Evolutionary conservation across 2,797 vertebrate species (phyloP).

Genomic region (Smutsia temminckii): DNA sequence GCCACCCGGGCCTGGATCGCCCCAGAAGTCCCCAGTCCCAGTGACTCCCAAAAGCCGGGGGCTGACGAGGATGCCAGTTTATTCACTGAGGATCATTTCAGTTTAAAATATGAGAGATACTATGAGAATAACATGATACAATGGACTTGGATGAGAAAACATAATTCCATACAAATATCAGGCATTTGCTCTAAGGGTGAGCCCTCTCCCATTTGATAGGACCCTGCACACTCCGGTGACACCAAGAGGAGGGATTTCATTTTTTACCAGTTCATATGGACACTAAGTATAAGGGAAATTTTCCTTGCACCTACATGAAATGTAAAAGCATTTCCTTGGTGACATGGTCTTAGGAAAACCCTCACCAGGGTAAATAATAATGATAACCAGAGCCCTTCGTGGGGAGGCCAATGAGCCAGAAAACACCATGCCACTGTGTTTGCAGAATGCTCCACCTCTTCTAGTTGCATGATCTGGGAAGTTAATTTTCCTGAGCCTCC

Average conservation of each 20-base stretch:
- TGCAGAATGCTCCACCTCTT: neutral
- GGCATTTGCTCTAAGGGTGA: neutral
- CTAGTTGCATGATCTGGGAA: neutral
- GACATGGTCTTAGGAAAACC: neutral
- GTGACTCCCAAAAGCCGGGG: neutral
- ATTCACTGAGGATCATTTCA: neutral
- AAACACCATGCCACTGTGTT: neutral
- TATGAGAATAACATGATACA: neutral
- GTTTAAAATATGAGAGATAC: neutral
- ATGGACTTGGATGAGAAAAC: neutral
- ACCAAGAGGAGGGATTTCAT: neutral
- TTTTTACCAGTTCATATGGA: neutral
- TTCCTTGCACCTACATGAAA: neutral
- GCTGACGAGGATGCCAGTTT: neutral
- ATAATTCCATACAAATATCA: neutral
- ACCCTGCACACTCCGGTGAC: neutral
- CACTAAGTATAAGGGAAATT: neutral
- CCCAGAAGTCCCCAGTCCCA: neutral
- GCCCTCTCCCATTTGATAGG: rapidly evolving
- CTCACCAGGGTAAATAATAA: neutral
- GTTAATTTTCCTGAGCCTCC: neutral
- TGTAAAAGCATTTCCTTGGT: neutral
- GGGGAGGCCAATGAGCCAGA: neutral
- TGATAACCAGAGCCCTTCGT: neutral
- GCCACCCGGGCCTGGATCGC: no score